Percentiles rank a stretch among this genome's conserved stretches.
phyloP scores from a whole-genome alignment of 1,140 invertebrate genomes.

The Alviniconcha marisindica region DNA sequence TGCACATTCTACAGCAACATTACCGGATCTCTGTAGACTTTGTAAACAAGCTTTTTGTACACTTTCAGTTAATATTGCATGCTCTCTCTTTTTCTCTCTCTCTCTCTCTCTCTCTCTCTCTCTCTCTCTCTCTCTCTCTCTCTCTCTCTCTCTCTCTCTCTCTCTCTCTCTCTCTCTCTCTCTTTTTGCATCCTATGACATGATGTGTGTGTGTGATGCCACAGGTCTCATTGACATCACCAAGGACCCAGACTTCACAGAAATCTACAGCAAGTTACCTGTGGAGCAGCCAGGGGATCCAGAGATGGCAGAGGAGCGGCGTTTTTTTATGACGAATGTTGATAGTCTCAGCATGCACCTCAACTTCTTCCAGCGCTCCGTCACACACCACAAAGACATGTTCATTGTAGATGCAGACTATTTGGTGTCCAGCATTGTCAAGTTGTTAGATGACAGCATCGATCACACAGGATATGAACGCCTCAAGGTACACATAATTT shows the following conservation, averaged over 20 bases:
- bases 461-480: constrained; percentile 71
- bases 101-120: too few species aligned
- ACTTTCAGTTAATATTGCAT: too few species aligned
- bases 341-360: constrained; percentile 72
- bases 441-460: constrained; percentile 66
- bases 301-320: constrained; percentile 66
- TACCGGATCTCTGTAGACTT: too few species aligned
- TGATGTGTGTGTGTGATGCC: constrained; percentile 8
- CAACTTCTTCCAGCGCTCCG: constrained; percentile 65
- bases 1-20: too few species aligned
- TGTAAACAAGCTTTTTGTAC: too few species aligned
- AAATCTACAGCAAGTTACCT: constrained; percentile 64
- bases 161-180: too few species aligned
- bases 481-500: constrained; percentile 60
- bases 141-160: too few species aligned
- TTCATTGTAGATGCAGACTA: constrained; percentile 71
- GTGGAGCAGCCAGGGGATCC: constrained; percentile 59
- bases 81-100: too few species aligned
- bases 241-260: constrained; percentile 70
- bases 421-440: constrained; percentile 68
- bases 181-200: too few species aligned
- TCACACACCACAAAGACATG: constrained; percentile 66
- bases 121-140: too few species aligned
- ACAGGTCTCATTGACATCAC: constrained; percentile 72
- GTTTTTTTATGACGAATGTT: constrained; percentile 71